phyloP scores from a whole-genome alignment of 2,888 invertebrate genomes.

The Drosophila buzzatii region DNA sequence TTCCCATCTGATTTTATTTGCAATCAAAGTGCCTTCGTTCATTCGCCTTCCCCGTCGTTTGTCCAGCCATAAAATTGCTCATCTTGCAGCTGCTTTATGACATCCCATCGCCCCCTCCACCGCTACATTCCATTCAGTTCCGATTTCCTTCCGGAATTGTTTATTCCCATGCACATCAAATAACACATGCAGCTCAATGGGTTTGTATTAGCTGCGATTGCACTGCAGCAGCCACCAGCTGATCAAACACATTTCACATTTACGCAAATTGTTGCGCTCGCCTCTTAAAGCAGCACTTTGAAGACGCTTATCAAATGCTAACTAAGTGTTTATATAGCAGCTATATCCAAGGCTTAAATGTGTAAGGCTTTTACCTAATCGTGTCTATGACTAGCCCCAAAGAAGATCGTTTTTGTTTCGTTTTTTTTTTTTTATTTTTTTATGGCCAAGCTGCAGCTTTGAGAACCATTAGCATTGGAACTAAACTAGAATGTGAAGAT shows the following conservation, averaged over 20 bases:
- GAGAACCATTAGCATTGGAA: too few species aligned
- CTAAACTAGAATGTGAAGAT: too few species aligned
- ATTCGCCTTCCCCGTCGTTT: not conserved
- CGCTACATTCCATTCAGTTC: not conserved
- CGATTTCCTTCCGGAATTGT: slow-evolving; percentile 39
- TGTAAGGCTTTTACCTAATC: not conserved
- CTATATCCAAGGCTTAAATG: not conserved
- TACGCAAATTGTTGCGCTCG: slow-evolving; percentile 6
- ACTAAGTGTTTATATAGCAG: not conserved
- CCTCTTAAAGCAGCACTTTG: not conserved
- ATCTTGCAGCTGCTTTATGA: slow-evolving; percentile 48
- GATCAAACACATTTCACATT: slow-evolving; percentile 16
- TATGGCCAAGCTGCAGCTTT: too few species aligned
- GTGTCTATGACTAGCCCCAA: not conserved
- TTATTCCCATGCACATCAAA: slow-evolving; percentile 48
- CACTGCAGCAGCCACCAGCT: slow-evolving; percentile 11
- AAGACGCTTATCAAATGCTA: too few species aligned
- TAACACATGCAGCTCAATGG: slow-evolving; percentile 38
- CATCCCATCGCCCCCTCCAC: not conserved
- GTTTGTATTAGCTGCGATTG: slow-evolving; percentile 26
- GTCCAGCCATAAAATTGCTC: slow-evolving; percentile 44
- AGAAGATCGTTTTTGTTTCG: not conserved
- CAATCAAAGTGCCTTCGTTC: slow-evolving; percentile 53
- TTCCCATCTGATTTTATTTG: slow-evolving; percentile 49
- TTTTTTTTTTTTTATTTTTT: not conserved